These are phyloP conservation scores for Gobius niger DNA, from an alignment of 2,113 vertebrate species.

Conservation along the genomic window DNA sequence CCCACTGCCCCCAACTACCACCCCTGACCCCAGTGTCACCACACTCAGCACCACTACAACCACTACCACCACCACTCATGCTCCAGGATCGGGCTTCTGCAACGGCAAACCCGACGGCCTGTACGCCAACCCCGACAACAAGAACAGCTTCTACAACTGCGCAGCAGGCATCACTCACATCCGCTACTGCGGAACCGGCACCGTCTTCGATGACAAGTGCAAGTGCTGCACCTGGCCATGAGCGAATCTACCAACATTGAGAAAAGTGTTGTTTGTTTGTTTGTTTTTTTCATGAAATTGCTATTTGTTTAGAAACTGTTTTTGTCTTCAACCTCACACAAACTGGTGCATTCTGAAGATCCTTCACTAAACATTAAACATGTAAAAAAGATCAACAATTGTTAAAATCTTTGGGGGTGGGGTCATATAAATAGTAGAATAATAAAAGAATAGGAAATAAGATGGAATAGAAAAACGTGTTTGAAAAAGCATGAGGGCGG, in stretches of 20 bases:
- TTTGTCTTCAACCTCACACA: background rate
- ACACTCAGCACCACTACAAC: slow-evolving; percentile 41
- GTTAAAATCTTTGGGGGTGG: too few species aligned
- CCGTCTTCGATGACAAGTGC: slow-evolving; percentile 62
- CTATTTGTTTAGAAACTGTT: background rate
- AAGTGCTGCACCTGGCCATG: slow-evolving; percentile 75
- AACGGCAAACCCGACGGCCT: slow-evolving; percentile 72
- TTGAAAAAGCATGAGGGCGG: too few species aligned
- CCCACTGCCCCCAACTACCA: slow-evolving; percentile 56
- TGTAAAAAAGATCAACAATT: too few species aligned
- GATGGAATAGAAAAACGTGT: too few species aligned
- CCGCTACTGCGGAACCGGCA: slow-evolving; percentile 41
- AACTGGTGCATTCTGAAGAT: too few species aligned
- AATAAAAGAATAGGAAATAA: too few species aligned
- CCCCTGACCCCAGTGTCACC: slow-evolving; percentile 33
- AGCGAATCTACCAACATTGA: background rate
- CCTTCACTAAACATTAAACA: too few species aligned
- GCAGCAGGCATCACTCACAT: slow-evolving; percentile 50
- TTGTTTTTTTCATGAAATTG: background rate
- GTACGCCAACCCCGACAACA: slow-evolving; percentile 61
- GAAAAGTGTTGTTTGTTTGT: too few species aligned
- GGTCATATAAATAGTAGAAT: too few species aligned
- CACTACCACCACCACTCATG: slow-evolving; percentile 55
- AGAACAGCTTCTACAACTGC: slow-evolving; percentile 65
- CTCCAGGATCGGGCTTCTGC: slow-evolving; percentile 72